Percentiles rank a stretch among this genome's conserved stretches.
These are phyloP conservation scores for Burhinus bistriatus DNA, from an alignment of 2,113 vertebrate genomes.

Conservation along the genomic window DNA sequence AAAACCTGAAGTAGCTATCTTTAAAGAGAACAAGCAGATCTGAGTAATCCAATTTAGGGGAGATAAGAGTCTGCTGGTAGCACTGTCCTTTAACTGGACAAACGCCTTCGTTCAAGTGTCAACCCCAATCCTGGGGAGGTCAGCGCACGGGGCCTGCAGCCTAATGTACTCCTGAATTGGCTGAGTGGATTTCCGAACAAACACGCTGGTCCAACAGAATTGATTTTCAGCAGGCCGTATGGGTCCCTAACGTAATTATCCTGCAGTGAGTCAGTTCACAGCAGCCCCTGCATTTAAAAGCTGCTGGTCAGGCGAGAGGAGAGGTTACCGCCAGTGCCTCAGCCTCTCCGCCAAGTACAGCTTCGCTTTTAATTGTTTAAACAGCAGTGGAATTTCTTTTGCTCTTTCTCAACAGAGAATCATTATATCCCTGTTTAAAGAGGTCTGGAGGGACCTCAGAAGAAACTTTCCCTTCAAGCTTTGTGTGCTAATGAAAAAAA, in stretches of 20 bases:
- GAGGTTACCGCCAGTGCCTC: not conserved
- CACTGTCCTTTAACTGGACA: conserved; percentile 84
- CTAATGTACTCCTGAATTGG: conserved; percentile 83
- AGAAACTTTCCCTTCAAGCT: conserved; percentile 54
- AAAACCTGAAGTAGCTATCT: conserved; percentile 76
- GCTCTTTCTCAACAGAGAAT: conserved; percentile 12
- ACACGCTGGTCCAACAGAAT: conserved; percentile 77
- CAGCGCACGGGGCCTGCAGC: conserved; percentile 72
- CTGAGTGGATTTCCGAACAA: conserved; percentile 80
- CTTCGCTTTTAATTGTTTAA: conserved; percentile 23
- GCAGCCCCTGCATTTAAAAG: conserved; percentile 72
- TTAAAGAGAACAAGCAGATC: conserved; percentile 85
- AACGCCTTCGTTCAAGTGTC: conserved; percentile 83
- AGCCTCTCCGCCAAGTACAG: not conserved
- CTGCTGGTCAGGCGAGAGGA: conserved; percentile 59
- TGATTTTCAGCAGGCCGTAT: conserved; percentile 77
- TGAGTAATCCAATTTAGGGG: conserved; percentile 85
- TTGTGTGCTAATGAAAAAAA: conserved; percentile 54
- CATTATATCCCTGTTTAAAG: conserved; percentile 15
- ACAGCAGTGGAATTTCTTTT: conserved; percentile 31
- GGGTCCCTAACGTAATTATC: conserved; percentile 84
- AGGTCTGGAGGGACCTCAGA: conserved; percentile 17
- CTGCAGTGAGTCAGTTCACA: conserved; percentile 70
- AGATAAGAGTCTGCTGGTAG: conserved; percentile 83
- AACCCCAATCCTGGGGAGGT: conserved; percentile 83